Conservation (phyloP, 2,797 vertebrate genomes). For the Miichthys miiuy region DNA sequence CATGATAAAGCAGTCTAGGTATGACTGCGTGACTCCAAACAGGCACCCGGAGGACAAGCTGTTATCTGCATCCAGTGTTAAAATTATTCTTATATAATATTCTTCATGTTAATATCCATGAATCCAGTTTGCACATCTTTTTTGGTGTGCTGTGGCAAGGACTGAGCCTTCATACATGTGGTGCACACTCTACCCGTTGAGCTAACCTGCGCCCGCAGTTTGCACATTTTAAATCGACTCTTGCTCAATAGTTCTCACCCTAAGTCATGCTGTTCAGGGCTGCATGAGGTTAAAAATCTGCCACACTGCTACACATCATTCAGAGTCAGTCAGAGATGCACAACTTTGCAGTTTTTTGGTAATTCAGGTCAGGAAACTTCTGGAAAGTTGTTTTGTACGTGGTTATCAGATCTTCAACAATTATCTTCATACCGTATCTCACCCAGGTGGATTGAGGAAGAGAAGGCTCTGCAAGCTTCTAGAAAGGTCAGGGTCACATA, state of each 20-base stretch:
- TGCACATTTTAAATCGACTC: too few relatives aligned
- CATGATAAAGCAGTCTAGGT: constrained; percentile 5
- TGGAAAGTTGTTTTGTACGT: not conserved
- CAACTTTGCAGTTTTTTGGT: not conserved
- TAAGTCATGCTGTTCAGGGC: not conserved
- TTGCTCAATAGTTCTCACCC: too few relatives aligned
- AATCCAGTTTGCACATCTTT: not conserved
- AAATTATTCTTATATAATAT: not conserved
- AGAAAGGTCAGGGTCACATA: constrained; percentile 7
- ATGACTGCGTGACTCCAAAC: not conserved
- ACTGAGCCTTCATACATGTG: too few relatives aligned
- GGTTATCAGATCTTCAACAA: constrained; percentile 27
- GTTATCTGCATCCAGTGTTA: not conserved
- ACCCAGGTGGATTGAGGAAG: not conserved
- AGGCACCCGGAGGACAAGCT: not conserved
- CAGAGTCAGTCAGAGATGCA: not conserved
- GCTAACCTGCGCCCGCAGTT: too few relatives aligned
- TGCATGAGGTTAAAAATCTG: too few relatives aligned
- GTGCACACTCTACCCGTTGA: too few relatives aligned
- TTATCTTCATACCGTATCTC: constrained; percentile 30
- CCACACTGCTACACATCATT: too few relatives aligned
- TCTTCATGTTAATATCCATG: not conserved
- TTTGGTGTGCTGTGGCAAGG: not conserved
- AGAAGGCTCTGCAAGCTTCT: not conserved
- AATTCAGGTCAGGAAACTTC: not conserved